Base-by-base conservation (phyloP, 2,888 invertebrate species). In the Patella ulyssiponensis region DNA sequence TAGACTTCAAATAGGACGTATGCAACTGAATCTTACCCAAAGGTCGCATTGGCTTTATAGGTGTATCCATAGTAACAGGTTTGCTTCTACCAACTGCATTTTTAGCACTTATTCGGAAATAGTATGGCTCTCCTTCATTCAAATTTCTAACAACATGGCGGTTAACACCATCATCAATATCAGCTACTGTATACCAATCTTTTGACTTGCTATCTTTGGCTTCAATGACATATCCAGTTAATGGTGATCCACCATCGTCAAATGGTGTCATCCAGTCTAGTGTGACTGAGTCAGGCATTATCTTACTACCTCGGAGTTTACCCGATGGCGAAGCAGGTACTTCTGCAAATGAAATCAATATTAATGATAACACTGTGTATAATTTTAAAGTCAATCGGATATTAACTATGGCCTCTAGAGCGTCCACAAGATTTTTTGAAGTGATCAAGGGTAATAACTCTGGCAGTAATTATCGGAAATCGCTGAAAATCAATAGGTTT, bases 41-140 rank as follows among this genome's bases (percentile, higher is more conserved):
- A 54, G 90, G 88, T 82, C 85, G 86, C 72, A 78, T 84, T 51
- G 91, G 91, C 69, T 79, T 85, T 11, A 90, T 85, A 15, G 90
- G 84, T 76, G 83, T 80, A 94, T 95, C 95, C 33, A 85, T 76
- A 23, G 84, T 83, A 5, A 84, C 82, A 11, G 87, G 81, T 81
- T 85, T 86, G 23, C 87, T 96, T 0, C 96, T 96, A 1, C 98
- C 99, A 1, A 97, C 97, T 83, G 95, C 95, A 93, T 97, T 97
- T 44, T 96, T 94, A 15, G 96, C 97, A 76, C 94, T 93, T 0
- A 97, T 96, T 51, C 97, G 94, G 94, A 97, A 97, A 89, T 96
- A 95, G 88, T 97, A 97, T 0, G 95, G 95, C 93, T 98, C 96
- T 76, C 98, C 98, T 92, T 98, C 97, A 53, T 96, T 94, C 23